Evolutionary conservation across 2,113 vertebrate genomes (phyloP), one percentile per base, ranked within the genome.

Genomic region (Thomomys bottae): DNA sequence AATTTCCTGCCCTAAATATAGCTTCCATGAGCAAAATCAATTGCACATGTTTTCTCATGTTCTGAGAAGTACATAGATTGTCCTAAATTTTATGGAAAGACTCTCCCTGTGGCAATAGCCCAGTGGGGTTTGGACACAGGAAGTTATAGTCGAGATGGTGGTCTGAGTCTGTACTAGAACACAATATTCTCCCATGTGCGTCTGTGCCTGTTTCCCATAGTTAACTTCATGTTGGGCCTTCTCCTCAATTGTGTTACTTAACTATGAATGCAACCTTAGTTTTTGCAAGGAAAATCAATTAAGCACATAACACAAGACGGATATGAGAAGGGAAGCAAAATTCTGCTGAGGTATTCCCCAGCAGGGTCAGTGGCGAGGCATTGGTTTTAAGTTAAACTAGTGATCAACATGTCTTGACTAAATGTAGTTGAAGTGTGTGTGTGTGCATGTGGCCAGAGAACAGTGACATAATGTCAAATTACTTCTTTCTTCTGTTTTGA

Each of bases 401-500:
- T 45, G 45, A 45, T 45, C 45, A 45, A 45, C 45, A 45, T 45
- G 6, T 45, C 45, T 57, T 94, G 89, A 67, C 34, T 90, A 73
- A 94, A 92, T 92, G 54, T 32, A 32, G 86, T 95, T 94, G 61
- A 90, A 82, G 59, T 72, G 76, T 68, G 7, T 49, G 45, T 11
- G 11, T 45, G 38, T 82, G 28, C 9, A 12, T 64, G 40, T 71
- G 59, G 32, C 20, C 45, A 57, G 71, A 75, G 89, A 86, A 49
- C 71, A 92, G 89, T 87, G 57, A 80, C 59, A 7, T 63, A 8
- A 71, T 95, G 67, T 93, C 90, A 80, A 0, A 3, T 61, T 89
- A 78, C 30, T 96, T 49, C 45, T 77, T 94, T 83, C 77, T 77
- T 96, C 83, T 75, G 80, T 96, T 96, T 86, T 84, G 88, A 95